phyloP scores from a whole-genome alignment of 30 jellyfish, hydroid and myxozoan genomes.

The Turritopsis dohrnii region DNA sequence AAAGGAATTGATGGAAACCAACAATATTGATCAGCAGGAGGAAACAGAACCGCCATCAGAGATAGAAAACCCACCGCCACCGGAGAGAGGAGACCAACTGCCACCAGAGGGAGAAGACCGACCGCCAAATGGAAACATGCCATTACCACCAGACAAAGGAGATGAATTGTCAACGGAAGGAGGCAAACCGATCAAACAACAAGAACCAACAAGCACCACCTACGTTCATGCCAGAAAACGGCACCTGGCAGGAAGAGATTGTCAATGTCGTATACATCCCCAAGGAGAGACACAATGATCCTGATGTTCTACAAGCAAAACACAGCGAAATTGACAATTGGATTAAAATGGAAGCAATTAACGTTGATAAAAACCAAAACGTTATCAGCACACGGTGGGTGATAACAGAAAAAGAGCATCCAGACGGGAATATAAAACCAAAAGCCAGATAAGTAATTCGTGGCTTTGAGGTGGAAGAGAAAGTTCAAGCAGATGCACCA shows the following conservation, averaged over 20 bases:
- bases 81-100: not conserved
- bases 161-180: too few species aligned
- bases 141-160: too few species aligned
- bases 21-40: not conserved
- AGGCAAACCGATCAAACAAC: not conserved
- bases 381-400: not conserved
- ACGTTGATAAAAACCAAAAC: not conserved
- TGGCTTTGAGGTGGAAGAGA: not conserved
- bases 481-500: conserved; percentile 1
- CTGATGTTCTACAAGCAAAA: not conserved
- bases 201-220: not conserved
- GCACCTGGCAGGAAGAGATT: not conserved
- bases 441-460: too few species aligned
- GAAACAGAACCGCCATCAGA: not conserved
- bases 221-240: not conserved
- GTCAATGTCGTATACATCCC: not conserved
- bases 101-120: not conserved
- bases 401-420: too few species aligned
- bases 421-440: too few species aligned
- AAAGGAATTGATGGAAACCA: not conserved
- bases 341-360: not conserved
- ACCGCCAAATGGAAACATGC: too few species aligned
- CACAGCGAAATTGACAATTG: not conserved
- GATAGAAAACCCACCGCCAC: not conserved
- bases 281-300: not conserved